Evolutionary conservation across 2,113 vertebrate genomes (phyloP).

Genomic region (Heptranchias perlo): DNA sequence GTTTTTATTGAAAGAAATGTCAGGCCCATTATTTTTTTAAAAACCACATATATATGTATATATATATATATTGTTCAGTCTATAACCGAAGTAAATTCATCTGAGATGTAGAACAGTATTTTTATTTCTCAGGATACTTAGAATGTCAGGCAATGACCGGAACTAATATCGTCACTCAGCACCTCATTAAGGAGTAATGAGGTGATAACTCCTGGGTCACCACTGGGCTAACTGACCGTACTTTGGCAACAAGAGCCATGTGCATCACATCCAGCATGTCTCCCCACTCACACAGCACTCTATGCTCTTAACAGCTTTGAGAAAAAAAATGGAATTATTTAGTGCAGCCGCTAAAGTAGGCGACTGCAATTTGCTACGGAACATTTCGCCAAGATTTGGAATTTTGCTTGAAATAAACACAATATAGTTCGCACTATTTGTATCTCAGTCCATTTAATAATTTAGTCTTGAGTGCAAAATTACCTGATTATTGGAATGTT

Average conservation of each 20-base stretch:
- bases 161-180: constrained; percentile 9
- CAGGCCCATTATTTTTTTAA: not conserved
- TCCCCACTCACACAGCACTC: not conserved
- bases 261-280: not conserved
- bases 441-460: too few species aligned
- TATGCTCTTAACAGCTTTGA: not conserved
- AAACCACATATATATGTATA: not conserved
- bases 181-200: not conserved
- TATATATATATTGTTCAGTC: not conserved
- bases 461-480: too few species aligned
- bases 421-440: too few species aligned
- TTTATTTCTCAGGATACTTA: not conserved
- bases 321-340: not conserved
- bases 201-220: constrained; percentile 22
- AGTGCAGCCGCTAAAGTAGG: not conserved
- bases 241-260: not conserved
- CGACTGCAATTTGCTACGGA: not conserved
- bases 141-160: too few species aligned
- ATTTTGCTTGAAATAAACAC: not conserved
- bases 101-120: not conserved
- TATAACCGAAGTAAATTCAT: not conserved
- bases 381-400: not conserved
- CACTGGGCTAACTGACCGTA: not conserved
- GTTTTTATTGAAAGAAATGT: not conserved
- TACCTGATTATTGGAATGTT: too few species aligned